A percentile compares a stretch with the other conserved stretches of the same genome.
Conservation (phyloP, 2,113 vertebrate genomes). For the Microtus montanus region DNA sequence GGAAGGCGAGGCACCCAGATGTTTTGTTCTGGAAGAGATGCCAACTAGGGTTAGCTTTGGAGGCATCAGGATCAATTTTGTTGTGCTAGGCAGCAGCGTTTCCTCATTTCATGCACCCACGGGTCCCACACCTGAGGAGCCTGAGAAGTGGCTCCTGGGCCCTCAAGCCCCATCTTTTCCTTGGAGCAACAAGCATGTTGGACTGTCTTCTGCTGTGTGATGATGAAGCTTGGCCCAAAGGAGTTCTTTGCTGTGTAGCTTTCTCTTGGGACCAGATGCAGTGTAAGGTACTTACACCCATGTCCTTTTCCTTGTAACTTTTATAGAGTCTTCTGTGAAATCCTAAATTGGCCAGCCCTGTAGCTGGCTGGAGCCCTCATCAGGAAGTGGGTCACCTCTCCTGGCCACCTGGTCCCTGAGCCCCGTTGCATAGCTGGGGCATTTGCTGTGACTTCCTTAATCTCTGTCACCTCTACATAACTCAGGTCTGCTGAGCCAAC, state of each 20-base stretch:
- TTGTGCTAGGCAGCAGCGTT: not conserved
- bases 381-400: slow-evolving; percentile 41
- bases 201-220: not conserved
- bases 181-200: rapidly evolving
- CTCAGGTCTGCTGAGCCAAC: not conserved
- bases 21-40: not conserved
- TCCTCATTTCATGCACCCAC: not conserved
- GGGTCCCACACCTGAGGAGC: rapidly evolving
- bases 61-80: not conserved
- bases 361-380: slow-evolving; percentile 8
- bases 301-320: slow-evolving; percentile 58
- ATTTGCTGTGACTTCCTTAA: not conserved
- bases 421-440: not conserved
- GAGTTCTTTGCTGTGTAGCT: slow-evolving; percentile 13
- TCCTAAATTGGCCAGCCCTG: not conserved
- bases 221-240: slow-evolving; percentile 40
- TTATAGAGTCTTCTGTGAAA: slow-evolving; percentile 28
- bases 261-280: not conserved
- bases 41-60: not conserved
- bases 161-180: not conserved
- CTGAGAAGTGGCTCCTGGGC: not conserved
- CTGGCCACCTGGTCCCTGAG: not conserved
- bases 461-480: not conserved
- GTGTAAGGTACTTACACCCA: not conserved
- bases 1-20: not conserved